Percentiles rank a stretch among this genome's conserved stretches.
Evolutionary conservation across 2,888 invertebrate genomes (phyloP).

Genomic region (Parapristionchus giblindavisi): DNA sequence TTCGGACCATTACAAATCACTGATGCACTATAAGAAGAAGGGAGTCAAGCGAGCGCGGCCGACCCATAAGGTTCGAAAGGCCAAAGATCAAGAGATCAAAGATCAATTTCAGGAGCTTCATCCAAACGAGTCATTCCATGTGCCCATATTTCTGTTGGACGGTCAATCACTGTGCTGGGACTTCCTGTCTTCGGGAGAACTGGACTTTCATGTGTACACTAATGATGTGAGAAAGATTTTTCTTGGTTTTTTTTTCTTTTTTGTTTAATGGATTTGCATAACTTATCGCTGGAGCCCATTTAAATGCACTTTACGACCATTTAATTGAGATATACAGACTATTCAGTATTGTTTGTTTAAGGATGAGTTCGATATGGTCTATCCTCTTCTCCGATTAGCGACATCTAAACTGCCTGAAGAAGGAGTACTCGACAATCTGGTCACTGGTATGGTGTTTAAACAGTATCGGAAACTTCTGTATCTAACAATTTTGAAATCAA

Average conservation of each 20-base stretch:
- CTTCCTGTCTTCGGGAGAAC: conserved; percentile 51
- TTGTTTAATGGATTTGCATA: neutral
- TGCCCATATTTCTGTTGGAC: conserved; percentile 48
- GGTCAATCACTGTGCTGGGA: conserved; percentile 55
- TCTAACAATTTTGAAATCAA: too few relatives aligned
- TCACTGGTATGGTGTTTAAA: neutral
- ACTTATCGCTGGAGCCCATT: neutral
- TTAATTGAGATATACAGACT: neutral
- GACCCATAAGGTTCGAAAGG: conserved; percentile 48
- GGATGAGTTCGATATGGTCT: conserved; percentile 50
- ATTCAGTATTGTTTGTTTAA: conserved; percentile 18
- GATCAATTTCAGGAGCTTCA: conserved; percentile 47
- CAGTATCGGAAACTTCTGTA: too few relatives aligned
- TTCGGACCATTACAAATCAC: conserved; percentile 49
- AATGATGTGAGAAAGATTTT: conserved; percentile 44
- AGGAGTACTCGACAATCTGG: conserved; percentile 47
- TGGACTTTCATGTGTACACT: conserved; percentile 51
- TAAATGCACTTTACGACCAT: too few relatives aligned
- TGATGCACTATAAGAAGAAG: conserved; percentile 48
- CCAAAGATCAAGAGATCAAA: too few relatives aligned
- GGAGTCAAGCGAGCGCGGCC: conserved; percentile 49
- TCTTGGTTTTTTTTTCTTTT: neutral
- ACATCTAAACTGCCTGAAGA: conserved; percentile 57
- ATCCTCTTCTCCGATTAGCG: conserved; percentile 49
- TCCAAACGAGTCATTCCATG: conserved; percentile 45